Evolutionary conservation across 2,888 invertebrate genomes (phyloP), one percentile per base, ranked within the genome.

Genomic region (Chesias legatella): DNA sequence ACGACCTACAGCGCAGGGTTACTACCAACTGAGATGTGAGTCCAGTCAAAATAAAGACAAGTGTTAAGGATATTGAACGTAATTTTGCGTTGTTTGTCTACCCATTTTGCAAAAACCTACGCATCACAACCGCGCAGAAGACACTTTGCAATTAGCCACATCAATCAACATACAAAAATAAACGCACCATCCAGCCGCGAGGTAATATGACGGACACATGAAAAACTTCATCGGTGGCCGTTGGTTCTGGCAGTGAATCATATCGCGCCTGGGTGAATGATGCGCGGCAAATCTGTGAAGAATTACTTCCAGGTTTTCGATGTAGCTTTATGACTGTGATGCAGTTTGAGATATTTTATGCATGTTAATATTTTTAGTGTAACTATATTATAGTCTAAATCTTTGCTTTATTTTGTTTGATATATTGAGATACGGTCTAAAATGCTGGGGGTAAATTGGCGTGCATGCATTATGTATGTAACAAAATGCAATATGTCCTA

Each of bases 81-180:
- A n/a, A n/a, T n/a, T n/a, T n/a, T n/a, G n/a, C n/a, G n/a, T n/a
- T n/a, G n/a, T n/a, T n/a, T n/a, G n/a, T n/a, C n/a, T n/a, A n/a
- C n/a, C n/a, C n/a, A n/a, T n/a, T n/a, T n/a, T n/a, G n/a, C n/a
- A n/a, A n/a, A n/a, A n/a, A 8, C 27, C 28, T 17, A 23, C 32
- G 22, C 27, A 28, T 11, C 7, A 21, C 2, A 6, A 7, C 22
- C n/a, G 7, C 22, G 10, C 22, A 26, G 32, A 34, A 43, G 37
- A 34, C 33, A 31, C 42, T 35, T 10, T 34, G 27, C 27, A 34
- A 38, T 34, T 38, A 30, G 24, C 31, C 17, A 26, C 43, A 44
- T 44, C 43, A 38, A 44, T 44, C 43, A 43, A 10, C 11, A 27
- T 17, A 27, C 39, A 34, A 44, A 44, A 44, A 44, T 44, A 35